Conservation (phyloP, 2,888 invertebrate species). For the Ceramica pisi region DNA sequence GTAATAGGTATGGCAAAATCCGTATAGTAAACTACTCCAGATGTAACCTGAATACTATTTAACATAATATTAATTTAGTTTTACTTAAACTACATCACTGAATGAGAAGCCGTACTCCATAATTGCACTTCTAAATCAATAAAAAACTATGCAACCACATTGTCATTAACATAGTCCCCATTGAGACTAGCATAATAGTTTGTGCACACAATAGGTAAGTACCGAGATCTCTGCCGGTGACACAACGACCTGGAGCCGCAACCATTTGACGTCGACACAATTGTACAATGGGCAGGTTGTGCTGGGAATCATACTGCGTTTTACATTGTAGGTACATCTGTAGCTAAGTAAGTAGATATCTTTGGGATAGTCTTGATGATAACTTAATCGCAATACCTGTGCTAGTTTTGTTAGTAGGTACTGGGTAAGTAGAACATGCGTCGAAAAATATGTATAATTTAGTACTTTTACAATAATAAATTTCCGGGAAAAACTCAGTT, state of each 20-base stretch:
- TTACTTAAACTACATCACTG: neutral
- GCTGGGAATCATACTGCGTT: conserved; percentile 1
- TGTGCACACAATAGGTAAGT: conserved; percentile 16
- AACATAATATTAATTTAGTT: too few species aligned
- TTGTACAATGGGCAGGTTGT: conserved; percentile 33
- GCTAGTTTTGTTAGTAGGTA: neutral
- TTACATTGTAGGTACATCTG: neutral
- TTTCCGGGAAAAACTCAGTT: neutral
- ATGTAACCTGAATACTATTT: too few species aligned
- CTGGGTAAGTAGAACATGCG: neutral
- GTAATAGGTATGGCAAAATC: too few species aligned
- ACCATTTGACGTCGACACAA: conserved; percentile 35
- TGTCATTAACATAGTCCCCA: neutral
- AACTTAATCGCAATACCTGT: neutral
- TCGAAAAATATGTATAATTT: too few species aligned
- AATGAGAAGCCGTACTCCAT: neutral
- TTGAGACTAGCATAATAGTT: conserved; percentile 13
- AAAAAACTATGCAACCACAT: neutral
- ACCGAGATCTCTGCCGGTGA: conserved; percentile 32
- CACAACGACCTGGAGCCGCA: conserved; percentile 19
- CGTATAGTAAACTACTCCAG: too few species aligned
- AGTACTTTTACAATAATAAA: neutral
- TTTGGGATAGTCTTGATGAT: neutral
- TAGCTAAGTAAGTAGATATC: neutral
- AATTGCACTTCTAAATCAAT: neutral